Evolutionary conservation across 1,140 invertebrate genomes (phyloP).

Genomic region (Drosophila jambulina): DNA sequence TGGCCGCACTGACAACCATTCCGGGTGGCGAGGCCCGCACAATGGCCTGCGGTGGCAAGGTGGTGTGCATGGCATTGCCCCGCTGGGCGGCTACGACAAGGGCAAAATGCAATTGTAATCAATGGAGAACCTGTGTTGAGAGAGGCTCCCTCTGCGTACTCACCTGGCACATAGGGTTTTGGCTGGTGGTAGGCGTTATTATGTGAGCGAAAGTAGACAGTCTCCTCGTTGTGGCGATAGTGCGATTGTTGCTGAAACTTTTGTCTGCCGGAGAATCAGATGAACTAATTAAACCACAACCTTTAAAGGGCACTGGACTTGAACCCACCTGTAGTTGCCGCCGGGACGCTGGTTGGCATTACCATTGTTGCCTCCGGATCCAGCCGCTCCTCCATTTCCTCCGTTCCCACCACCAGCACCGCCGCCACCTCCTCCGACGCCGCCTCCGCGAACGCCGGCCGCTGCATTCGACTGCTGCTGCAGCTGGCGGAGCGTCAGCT

Average conservation of each 20-base stretch:
- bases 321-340: slow-evolving; percentile 71
- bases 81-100: slow-evolving; percentile 67
- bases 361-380: slow-evolving; percentile 50
- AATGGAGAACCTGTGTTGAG: not conserved
- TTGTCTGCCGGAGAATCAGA: slow-evolving; percentile 50
- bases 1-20: slow-evolving; percentile 78
- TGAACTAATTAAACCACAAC: not conserved
- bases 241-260: slow-evolving; percentile 84
- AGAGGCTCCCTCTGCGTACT: slow-evolving; percentile 7
- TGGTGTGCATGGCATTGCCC: slow-evolving; percentile 78
- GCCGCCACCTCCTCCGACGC: slow-evolving; percentile 26
- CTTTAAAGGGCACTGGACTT: not conserved
- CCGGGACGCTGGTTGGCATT: slow-evolving; percentile 69
- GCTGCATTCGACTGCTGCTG: slow-evolving; percentile 74
- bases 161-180: slow-evolving; percentile 84
- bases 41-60: slow-evolving; percentile 76
- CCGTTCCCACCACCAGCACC: slow-evolving; percentile 35
- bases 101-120: not conserved
- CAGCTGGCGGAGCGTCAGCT: slow-evolving; percentile 75
- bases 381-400: slow-evolving; percentile 32
- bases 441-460: slow-evolving; percentile 27
- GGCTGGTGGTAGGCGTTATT: slow-evolving; percentile 82
- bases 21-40: slow-evolving; percentile 78
- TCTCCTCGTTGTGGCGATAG: slow-evolving; percentile 84
- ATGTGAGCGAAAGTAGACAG: slow-evolving; percentile 84